phyloP scores from a whole-genome alignment of 2,888 invertebrate genomes.

The Drosophila mettleri region DNA sequence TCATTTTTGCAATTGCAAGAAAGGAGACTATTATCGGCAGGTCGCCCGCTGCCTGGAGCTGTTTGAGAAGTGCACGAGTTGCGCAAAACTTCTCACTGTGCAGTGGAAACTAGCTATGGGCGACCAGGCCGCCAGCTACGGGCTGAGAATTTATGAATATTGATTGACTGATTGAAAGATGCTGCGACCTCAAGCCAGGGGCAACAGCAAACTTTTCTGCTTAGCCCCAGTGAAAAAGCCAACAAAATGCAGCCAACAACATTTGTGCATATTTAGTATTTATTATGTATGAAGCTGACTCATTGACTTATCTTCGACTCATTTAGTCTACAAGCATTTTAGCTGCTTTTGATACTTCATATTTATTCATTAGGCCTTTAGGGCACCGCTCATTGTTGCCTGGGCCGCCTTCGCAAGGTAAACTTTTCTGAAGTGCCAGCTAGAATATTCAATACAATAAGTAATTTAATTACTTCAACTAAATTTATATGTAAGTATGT shows the following conservation, averaged over 20 bases:
- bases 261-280: constrained; percentile 47
- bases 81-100: constrained; percentile 3
- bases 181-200: background rate
- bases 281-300: constrained; percentile 20
- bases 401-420: constrained; percentile 19
- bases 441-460: constrained; percentile 31
- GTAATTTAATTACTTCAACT: constrained; percentile 38
- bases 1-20: constrained; percentile 27
- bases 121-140: constrained; percentile 9
- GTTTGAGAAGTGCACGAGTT: constrained; percentile 25
- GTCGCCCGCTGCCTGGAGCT: constrained; percentile 5
- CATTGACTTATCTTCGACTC: background rate
- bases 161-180: constrained; percentile 52
- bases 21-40: constrained; percentile 32
- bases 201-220: constrained; percentile 26
- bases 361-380: constrained; percentile 43
- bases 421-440: constrained; percentile 31
- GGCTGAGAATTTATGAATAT: constrained; percentile 50
- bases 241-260: constrained; percentile 20
- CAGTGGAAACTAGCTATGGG: constrained; percentile 4
- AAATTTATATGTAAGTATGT: background rate
- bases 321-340: constrained; percentile 7
- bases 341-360: constrained; percentile 13
- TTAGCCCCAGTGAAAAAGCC: constrained; percentile 10
- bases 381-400: constrained; percentile 19